Conservation (phyloP, 2,113 vertebrate species). For the Platysteira castanea region DNA sequence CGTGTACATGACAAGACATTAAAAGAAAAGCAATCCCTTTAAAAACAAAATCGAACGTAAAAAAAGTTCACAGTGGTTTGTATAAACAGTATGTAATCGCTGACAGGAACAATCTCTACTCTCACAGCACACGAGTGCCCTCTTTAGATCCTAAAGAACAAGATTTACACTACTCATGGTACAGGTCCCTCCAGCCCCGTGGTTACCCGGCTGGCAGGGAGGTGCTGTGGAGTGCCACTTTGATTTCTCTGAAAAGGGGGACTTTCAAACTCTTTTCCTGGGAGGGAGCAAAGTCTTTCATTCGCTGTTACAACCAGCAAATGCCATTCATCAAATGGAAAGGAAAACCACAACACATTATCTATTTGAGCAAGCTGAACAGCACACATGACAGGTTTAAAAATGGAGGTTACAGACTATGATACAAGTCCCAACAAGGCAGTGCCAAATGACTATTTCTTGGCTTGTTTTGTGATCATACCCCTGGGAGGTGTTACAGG, state of each 20-base stretch:
- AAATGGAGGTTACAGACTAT: constrained; percentile 79
- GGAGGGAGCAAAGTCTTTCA: constrained; percentile 65
- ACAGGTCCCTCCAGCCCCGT: background rate
- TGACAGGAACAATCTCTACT: constrained; percentile 69
- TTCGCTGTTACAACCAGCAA: constrained; percentile 79
- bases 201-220: background rate
- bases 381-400: constrained; percentile 76
- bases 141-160: constrained; percentile 71
- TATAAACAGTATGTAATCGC: constrained; percentile 72
- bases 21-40: constrained; percentile 75
- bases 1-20: constrained; percentile 66
- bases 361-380: constrained; percentile 80
- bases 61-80: constrained; percentile 82
- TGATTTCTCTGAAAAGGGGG: too few species aligned
- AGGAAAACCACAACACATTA: constrained; percentile 76
- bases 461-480: constrained; percentile 97
- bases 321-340: constrained; percentile 65
- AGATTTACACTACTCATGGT: constrained; percentile 68
- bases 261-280: constrained; percentile 58
- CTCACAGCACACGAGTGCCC: constrained; percentile 72
- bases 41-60: constrained; percentile 69
- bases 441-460: constrained; percentile 84
- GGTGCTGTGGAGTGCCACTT: constrained; percentile 71
- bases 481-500: constrained; percentile 95
- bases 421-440: constrained; percentile 77